These are phyloP conservation scores for Setipinna tenuifilis DNA, from an alignment of 2,797 vertebrate genomes.

Conservation along the genomic window DNA sequence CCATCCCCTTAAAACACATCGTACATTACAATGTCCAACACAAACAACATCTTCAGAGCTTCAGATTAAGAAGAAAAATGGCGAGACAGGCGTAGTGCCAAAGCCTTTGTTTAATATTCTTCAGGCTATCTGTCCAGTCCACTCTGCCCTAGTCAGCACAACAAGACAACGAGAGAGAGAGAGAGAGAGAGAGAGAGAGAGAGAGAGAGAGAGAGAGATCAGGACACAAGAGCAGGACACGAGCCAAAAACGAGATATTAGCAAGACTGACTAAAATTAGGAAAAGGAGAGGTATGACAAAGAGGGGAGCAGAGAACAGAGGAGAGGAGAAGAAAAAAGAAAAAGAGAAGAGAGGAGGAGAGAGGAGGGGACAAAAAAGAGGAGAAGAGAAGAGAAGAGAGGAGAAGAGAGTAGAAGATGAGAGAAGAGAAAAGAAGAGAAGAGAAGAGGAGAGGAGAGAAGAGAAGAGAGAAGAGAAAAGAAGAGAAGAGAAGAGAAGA, in stretches of 20 bases:
- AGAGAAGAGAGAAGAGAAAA: not conserved
- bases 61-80: too few species aligned
- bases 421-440: not conserved
- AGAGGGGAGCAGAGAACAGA: not conserved
- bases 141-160: conserved; percentile 33
- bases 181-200: not conserved
- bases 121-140: conserved; percentile 29
- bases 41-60: too few species aligned
- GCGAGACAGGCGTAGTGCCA: not conserved
- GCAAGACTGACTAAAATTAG: too few species aligned
- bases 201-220: conserved; percentile 19
- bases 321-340: not conserved
- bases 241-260: too few species aligned
- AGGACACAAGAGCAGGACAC: not conserved
- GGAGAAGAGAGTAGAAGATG: not conserved
- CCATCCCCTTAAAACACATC: conserved; percentile 29
- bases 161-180: conserved; percentile 27
- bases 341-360: not conserved
- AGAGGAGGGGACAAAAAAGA: not conserved
- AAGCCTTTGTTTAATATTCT: not conserved
- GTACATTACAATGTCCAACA: not conserved
- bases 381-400: not conserved
- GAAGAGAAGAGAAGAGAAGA: not conserved
- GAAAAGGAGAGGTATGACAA: not conserved
- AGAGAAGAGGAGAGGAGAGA: not conserved